Base-by-base conservation (phyloP, 2,797 vertebrate species). In the Ptychobarbus kaznakovi region DNA sequence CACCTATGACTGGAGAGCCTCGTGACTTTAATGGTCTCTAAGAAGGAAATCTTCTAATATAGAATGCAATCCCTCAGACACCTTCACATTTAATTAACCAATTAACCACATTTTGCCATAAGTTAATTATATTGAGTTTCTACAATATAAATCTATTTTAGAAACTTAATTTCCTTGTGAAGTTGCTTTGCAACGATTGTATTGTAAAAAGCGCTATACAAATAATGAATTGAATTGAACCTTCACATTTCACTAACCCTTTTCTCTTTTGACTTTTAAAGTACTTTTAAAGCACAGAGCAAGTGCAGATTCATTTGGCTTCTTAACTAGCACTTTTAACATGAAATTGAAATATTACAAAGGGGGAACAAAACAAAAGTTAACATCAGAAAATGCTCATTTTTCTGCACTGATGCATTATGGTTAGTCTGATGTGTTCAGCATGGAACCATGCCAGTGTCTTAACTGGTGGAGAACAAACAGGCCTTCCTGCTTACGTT, bases 341-440 rank as follows among this genome's bases (percentile, higher is more conserved):
- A 2, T 32, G 35, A 81, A 86, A 85, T 80, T 75, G 70, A 89
- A 89, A 83, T 51, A 53, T 72, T 25, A 28, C n/a, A 58, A 51
- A 53, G 13, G 22, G 44, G 38, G 61, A 46, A 44, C 44, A 22
- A 58, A 53, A 35, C 56, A 46, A 56, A 74, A 69, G 46, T 49
- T 56, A 66, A 42, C 7, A 32, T 84, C 46, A 22, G 35, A 63
- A 40, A 65, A 85, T 83, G 63, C 15, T 63, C 20, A 61, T 8
- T 76, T 42, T 85, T 82, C 51, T 51, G 11, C 20, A 61, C 46
- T 28, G 53, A 72, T 56, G 28, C 4, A 16, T 80, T 70, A 81
- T 79, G 35, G 2, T 81, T 68, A 69, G 32, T 80, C 53, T 5
- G 20, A 63, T n/a, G 7, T 6, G 3, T 75, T 65, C 28, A 74